These are phyloP conservation scores for Protodeltote pygarga DNA, from an alignment of 2,888 invertebrate species.

Conservation along the genomic window DNA sequence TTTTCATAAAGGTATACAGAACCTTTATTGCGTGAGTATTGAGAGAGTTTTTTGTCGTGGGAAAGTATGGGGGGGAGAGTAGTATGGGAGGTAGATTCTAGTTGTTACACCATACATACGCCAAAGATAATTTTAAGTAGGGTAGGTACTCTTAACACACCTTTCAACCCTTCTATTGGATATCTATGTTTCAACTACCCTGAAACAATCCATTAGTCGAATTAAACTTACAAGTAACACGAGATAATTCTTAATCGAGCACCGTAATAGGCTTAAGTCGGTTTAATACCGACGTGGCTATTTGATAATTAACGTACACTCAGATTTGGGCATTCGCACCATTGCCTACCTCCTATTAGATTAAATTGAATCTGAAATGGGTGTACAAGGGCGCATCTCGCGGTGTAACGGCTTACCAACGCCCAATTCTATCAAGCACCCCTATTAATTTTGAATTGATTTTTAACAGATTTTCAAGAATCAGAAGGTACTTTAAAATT, in stretches of 20 bases:
- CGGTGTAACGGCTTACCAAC: constrained; percentile 25
- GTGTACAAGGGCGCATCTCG: constrained; percentile 24
- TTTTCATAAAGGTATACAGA: too few relatives aligned
- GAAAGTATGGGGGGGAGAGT: too few relatives aligned
- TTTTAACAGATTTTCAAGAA: constrained; percentile 5
- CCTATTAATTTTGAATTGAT: constrained; percentile 27
- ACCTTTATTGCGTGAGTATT: too few relatives aligned
- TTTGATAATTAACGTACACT: constrained; percentile 42
- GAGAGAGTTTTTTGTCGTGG: too few relatives aligned
- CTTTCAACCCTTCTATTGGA: neutral
- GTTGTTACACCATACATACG: too few relatives aligned
- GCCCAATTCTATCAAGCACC: constrained; percentile 22
- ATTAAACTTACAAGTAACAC: too few relatives aligned
- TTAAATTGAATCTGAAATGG: constrained; percentile 44
- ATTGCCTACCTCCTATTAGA: constrained; percentile 32
- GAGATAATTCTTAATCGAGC: constrained; percentile 25
- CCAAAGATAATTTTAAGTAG: too few relatives aligned
- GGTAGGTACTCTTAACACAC: too few relatives aligned
- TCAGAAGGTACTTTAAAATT: neutral
- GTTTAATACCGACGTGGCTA: constrained; percentile 24
- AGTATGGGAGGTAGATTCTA: too few relatives aligned
- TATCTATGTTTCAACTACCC: neutral
- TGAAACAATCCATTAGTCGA: neutral
- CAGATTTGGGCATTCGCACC: constrained; percentile 33
- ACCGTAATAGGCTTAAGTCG: constrained; percentile 31